These are phyloP conservation scores for Aphidius colemani DNA, from an alignment of 2,888 invertebrate genomes.

Conservation along the genomic window DNA sequence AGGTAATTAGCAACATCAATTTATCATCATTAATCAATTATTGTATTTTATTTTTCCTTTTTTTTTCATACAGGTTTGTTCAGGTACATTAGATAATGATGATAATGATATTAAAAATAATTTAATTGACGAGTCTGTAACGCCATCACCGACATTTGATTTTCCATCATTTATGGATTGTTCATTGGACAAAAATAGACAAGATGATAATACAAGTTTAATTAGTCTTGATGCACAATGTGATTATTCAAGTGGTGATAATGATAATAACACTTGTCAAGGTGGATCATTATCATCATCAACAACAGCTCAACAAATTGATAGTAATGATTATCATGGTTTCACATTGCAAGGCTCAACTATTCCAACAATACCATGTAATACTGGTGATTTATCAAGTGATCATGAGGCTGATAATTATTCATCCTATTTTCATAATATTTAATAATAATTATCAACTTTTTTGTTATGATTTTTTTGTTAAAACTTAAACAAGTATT, in stretches of 20 bases:
- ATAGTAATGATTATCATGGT: constrained; percentile 65
- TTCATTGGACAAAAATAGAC: constrained; percentile 50
- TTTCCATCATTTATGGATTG: constrained; percentile 53
- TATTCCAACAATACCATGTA: constrained; percentile 71
- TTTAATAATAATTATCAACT: constrained; percentile 30
- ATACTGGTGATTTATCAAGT: constrained; percentile 64
- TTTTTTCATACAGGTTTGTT: constrained; percentile 43
- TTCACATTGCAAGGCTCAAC: constrained; percentile 67
- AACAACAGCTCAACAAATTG: constrained; percentile 57
- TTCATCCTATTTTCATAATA: constrained; percentile 46
- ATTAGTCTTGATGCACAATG: constrained; percentile 55
- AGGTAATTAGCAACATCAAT: constrained; percentile 45
- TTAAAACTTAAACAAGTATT: no score
- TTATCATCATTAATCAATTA: neutral
- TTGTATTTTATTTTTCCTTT: constrained; percentile 3
- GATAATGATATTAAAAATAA: constrained; percentile 39
- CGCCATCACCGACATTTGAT: constrained; percentile 57
- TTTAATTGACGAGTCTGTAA: constrained; percentile 50
- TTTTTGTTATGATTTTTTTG: no score
- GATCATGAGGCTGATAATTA: constrained; percentile 47
- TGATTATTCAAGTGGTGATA: constrained; percentile 43
- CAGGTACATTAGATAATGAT: constrained; percentile 38
- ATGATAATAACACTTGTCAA: constrained; percentile 44
- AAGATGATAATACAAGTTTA: constrained; percentile 55
- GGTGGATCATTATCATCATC: constrained; percentile 55